Percentiles rank a stretch among this genome's conserved stretches.
phyloP scores from a whole-genome alignment of 2,113 vertebrate species.

The Myrmophylax atrothorax region DNA sequence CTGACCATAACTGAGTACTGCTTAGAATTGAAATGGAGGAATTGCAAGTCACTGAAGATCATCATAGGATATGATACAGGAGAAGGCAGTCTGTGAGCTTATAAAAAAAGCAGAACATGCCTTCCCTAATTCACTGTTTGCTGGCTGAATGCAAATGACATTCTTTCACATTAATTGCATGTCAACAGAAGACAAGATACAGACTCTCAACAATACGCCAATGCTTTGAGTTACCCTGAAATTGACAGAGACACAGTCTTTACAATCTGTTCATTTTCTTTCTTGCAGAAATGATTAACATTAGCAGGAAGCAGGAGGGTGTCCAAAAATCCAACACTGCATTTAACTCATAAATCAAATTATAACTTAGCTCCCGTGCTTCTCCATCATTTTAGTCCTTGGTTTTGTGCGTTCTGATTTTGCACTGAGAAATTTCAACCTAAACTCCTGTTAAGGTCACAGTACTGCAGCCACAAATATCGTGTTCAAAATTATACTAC shows the following conservation, averaged over 20 bases:
- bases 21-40: slow-evolving; percentile 13
- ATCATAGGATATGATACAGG: not conserved
- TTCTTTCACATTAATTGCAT: not conserved
- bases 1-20: not conserved
- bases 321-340: not conserved
- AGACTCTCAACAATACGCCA: not conserved
- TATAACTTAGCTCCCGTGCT: not conserved
- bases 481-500: not conserved
- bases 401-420: not conserved
- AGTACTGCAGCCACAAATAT: not conserved
- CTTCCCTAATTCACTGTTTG: not conserved
- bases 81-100: not conserved
- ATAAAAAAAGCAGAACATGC: not conserved
- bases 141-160: not conserved
- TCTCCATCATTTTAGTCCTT: not conserved
- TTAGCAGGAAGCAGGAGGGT: not conserved
- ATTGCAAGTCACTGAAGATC: not conserved
- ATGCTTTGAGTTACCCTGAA: not conserved
- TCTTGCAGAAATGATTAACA: not conserved
- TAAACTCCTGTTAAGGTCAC: not conserved
- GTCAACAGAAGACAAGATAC: not conserved
- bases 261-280: not conserved
- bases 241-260: not conserved
- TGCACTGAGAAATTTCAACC: not conserved
- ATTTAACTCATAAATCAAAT: not conserved